Evolutionary conservation across 2,797 vertebrate genomes (phyloP), one percentile per base, ranked within the genome.

Genomic region (Pangasius djambal): DNA sequence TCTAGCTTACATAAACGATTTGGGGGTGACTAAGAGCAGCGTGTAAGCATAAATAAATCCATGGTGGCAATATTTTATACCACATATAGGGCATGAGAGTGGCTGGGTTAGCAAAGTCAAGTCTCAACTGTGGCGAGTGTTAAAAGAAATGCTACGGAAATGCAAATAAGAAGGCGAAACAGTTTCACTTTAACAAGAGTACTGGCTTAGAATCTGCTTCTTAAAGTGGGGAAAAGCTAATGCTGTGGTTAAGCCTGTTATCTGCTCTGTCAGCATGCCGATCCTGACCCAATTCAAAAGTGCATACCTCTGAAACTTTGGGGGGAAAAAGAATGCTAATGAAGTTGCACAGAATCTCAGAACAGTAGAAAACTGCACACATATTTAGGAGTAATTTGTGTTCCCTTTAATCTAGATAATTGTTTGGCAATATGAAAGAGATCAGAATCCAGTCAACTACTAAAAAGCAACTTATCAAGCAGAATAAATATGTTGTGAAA

Each of bases 1-100:
- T 92, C 75, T 89, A 89, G 85, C 90, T 92, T 92, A 88, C 86
- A 89, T 87, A 90, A 88, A 91, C 74, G 83, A 87, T 87, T 87
- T 81, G 37, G 86, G 88, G 85, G 90, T 86, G 69, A 79, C 88
- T 90, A 65, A 83, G 82, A 75, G 74, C 77, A 88, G 86, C 67
- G 85, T 86, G 83, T 67, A 74, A 89, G 81, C 74, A 88, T 88
- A 91, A 92, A 92, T 91, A 92, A 86, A 88, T 83, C 88, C 55
- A 85, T 50, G 81, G 61, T 89, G 90, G 48, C 61, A 83, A 86
- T 85, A 86, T 25, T 88, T 87, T 83, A 28, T 86, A 70, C 83
- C 82, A 48, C 61, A 70, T 59, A 86, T 40, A 69, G 81, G 52
- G 52, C 57, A 57, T 55, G 31, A 85, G 34, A 85, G 52, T 88